Evolutionary conservation across 2,888 invertebrate genomes (phyloP).

Genomic region (Megastigmus dorsalis): DNA sequence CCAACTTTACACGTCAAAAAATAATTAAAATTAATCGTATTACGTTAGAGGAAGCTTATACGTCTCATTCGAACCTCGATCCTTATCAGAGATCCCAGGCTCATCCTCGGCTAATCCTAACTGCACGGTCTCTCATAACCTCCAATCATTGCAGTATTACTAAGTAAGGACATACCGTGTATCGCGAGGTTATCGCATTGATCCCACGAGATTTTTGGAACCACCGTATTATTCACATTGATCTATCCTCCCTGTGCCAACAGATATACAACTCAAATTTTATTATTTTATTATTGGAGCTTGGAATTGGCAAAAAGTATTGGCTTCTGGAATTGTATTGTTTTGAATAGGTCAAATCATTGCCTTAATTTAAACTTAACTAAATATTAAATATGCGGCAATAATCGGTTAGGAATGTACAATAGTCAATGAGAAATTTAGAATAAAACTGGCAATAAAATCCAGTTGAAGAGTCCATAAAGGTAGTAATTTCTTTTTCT

Average conservation of each 20-base stretch:
- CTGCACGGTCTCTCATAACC: not conserved
- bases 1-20: not conserved
- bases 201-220: not conserved
- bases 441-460: too few relatives aligned
- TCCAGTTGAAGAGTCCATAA: too few relatives aligned
- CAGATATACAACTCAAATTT: not conserved
- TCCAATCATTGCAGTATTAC: not conserved
- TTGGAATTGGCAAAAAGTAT: too few relatives aligned
- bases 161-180: not conserved
- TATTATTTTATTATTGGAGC: too few relatives aligned
- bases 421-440: too few relatives aligned
- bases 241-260: not conserved
- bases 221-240: not conserved
- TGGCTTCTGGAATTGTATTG: too few relatives aligned
- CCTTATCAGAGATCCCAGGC: not conserved
- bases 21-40: slow-evolving; percentile 31
- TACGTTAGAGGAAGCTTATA: not conserved
- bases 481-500: too few relatives aligned
- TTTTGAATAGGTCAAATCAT: too few relatives aligned
- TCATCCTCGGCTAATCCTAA: slow-evolving; percentile 18
- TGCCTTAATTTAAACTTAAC: too few relatives aligned
- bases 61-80: slow-evolving; percentile 5
- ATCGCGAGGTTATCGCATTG: slow-evolving; percentile 6
- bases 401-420: too few relatives aligned
- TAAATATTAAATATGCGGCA: too few relatives aligned